Conservation (phyloP, 1,140 invertebrate species). For the Pemphigus obesinymphae region DNA sequence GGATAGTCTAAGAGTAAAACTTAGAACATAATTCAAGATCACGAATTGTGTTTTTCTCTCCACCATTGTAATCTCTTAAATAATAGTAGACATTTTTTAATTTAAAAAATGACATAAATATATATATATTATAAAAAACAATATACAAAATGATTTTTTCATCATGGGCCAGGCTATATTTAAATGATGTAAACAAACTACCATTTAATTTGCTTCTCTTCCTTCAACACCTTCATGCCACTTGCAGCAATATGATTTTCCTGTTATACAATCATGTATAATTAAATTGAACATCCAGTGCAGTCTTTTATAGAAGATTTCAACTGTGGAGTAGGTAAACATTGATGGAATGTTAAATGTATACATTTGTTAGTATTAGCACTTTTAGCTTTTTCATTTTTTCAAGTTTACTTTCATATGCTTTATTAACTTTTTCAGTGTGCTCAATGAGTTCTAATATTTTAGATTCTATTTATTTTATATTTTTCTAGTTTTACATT, state of each 20-base stretch:
- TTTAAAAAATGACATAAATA: conserved; percentile 43
- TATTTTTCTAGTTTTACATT: neutral
- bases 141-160: no score
- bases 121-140: no score
- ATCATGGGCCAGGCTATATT: no score
- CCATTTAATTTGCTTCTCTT: conserved; percentile 43
- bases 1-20: conserved; percentile 43
- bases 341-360: conserved; percentile 30
- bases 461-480: neutral
- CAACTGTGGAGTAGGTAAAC: conserved; percentile 39
- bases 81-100: conserved; percentile 24
- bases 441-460: neutral
- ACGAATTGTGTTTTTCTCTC: conserved; percentile 35
- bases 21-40: conserved; percentile 41
- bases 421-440: neutral
- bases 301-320: conserved; percentile 40
- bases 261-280: conserved; percentile 42
- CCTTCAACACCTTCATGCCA: conserved; percentile 43
- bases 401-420: neutral
- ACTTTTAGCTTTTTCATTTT: neutral
- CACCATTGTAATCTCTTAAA: conserved; percentile 30
- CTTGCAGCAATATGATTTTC: conserved; percentile 40
- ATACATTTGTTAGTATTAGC: neutral
- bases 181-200: no score
- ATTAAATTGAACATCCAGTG: conserved; percentile 42